Base-by-base conservation (phyloP, 2,888 invertebrate species). In the Panzeria rudis region DNA sequence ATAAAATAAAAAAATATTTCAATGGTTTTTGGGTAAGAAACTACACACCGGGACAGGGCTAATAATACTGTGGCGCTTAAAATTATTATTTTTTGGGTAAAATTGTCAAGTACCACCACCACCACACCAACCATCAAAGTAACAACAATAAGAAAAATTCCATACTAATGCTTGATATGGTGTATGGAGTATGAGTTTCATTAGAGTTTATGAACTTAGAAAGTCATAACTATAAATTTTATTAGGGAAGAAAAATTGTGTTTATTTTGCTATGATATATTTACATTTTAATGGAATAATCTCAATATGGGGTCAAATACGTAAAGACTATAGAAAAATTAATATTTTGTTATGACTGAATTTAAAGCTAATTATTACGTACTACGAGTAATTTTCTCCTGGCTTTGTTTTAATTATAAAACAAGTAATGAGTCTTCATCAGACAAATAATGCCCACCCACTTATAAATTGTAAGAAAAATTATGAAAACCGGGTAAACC, bases 151-250 rank as follows among this genome's bases (percentile, higher is more conserved):
- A 72, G 13, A 3, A 56, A 1, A 47, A 64, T 29, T 56, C 11
- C 8, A 23, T 38, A 13, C 50, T 77, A 13, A 54, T 62, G 41
- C 20, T 44, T 25, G n/a, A 64, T 41, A 29, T 38, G 17, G 8
- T 17, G 56, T n/a, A n/a, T 29, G 15, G 11, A 66, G 15, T 66
- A 15, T 44, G 15, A 25, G 13, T 17, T 66, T 38, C 29, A 44
- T 71, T 32, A 54, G 35, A 64, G 76, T 78, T 84, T 78, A 78
- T 85, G 81, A 78, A 85, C 82, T 81, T 82, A 59, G 73, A 73
- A 84, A 89, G 88, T 88, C 89, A 89, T 88, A 88, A 89, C 88
- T 87, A 90, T 89, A 88, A 89, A 90, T 88, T 89, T 89, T 88
- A 90, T 90, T 87, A 86, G 87, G 88, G 77, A 87, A 83, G 87